Conservation (phyloP, 1,140 invertebrate species). For the Penaeus chinensis region DNA sequence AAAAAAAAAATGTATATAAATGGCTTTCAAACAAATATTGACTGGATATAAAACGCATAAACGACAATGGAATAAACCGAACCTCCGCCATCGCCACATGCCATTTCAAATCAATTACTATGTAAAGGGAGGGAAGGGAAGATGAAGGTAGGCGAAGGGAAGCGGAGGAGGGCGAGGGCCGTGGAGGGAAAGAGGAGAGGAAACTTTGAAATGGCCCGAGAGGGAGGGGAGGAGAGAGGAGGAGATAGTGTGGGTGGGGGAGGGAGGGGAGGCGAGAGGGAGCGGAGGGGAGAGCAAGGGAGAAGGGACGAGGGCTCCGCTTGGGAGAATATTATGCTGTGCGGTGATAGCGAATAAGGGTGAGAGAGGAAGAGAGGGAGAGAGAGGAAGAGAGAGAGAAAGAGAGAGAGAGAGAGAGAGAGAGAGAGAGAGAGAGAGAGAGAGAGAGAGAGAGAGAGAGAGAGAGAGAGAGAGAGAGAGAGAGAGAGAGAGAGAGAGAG, state of each 20-base stretch:
- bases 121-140: too few relatives aligned
- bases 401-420: not conserved
- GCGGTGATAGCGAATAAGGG: too few relatives aligned
- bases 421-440: not conserved
- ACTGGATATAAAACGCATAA: too few relatives aligned
- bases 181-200: not conserved
- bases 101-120: too few relatives aligned
- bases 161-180: not conserved
- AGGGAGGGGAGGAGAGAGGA: not conserved
- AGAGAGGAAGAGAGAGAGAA: not conserved
- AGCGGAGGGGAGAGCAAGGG: too few relatives aligned
- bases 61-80: too few relatives aligned
- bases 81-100: too few relatives aligned
- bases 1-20: too few relatives aligned
- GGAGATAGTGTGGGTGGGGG: not conserved
- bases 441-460: not conserved
- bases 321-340: too few relatives aligned
- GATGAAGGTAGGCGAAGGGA: not conserved
- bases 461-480: slow-evolving; percentile 4
- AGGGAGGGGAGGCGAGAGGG: not conserved
- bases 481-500: slow-evolving; percentile 10
- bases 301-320: too few relatives aligned
- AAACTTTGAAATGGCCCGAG: not conserved
- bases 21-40: too few relatives aligned
- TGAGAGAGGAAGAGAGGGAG: too few relatives aligned